A percentile compares a stretch with the other conserved stretches of the same genome.
These are phyloP conservation scores for Grallaria varia DNA, from an alignment of 2,113 vertebrate species.

Conservation along the genomic window DNA sequence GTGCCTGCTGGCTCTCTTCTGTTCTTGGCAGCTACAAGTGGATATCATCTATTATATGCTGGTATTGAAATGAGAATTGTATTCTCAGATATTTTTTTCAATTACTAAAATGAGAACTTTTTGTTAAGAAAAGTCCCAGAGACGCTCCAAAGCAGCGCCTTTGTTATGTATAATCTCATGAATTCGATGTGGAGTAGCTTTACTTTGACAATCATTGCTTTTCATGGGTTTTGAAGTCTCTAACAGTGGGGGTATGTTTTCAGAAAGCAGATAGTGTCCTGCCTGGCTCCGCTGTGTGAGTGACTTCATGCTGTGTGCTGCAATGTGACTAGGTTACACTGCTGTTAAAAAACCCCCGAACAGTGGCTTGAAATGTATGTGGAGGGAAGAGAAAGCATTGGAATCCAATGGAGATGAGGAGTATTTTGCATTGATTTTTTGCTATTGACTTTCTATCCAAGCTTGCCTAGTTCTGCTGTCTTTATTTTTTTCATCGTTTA, in stretches of 20 bases:
- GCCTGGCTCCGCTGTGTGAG: background rate
- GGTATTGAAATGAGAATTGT: background rate
- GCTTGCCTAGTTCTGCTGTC: background rate
- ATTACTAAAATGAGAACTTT: background rate
- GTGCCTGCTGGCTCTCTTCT: background rate
- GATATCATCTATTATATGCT: background rate
- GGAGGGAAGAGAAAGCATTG: background rate
- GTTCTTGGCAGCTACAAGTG: background rate
- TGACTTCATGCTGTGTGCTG: background rate
- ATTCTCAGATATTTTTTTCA: background rate
- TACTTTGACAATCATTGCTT: background rate
- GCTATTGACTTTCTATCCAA: background rate
- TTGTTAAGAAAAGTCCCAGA: background rate
- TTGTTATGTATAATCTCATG: background rate
- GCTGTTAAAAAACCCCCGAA: background rate
- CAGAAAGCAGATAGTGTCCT: background rate
- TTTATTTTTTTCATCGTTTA: background rate
- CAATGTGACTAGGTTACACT: background rate
- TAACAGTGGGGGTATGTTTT: background rate
- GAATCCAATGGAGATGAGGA: background rate
- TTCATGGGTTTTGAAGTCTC: background rate
- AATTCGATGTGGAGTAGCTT: background rate
- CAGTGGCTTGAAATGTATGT: background rate
- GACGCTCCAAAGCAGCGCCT: background rate
- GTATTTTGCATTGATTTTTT: background rate